Evolutionary conservation across 1,140 invertebrate genomes (phyloP), one percentile per base, ranked within the genome.

Genomic region (Choristoneura fumiferana): DNA sequence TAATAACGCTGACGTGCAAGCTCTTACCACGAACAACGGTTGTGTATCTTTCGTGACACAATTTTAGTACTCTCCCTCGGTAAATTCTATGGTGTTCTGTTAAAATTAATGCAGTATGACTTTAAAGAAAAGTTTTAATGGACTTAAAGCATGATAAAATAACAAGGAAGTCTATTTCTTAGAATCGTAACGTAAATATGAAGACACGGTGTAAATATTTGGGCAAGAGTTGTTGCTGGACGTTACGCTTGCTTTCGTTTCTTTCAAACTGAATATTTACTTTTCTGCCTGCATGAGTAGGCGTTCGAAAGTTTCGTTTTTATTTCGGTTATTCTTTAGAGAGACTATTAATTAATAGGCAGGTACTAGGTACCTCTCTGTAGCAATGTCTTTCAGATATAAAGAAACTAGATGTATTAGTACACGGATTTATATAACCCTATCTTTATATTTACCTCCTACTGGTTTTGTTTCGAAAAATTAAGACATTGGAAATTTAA

Each of bases 181-280:
- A 63, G 71, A 68, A 73, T 69, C 71, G 67, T 72, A 72, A 65
- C 66, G 71, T 80, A 80, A 80, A 80, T 80, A 76, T 73, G 57
- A 68, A 69, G 64, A 71, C 63, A 62, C 18, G 45, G 57, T 52
- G 60, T 74, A 77, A 78, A 81, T 70, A 76, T 79, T 81, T 75
- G 69, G 56, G 45, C 63, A 61, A 35, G 61, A 69, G 58, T 67
- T 64, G 71, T 66, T 75, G 65, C 66, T 63, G 71, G 68, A 72
- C 68, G 76, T 71, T 81, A 76, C 73, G 71, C 73, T 69, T 66
- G 54, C 63, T 54, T 66, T 63, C 60, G 60, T 59, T 60, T 60
- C 63, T 75, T 73, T 72, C 22, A 62, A 67, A 72, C 69, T 63
- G 58, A 68, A 69, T 74, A 71, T 81, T 78, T 73, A 70, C 67